Evolutionary conservation across 2,797 vertebrate species (phyloP).

Genomic region (Neosilurus hyrtlii): DNA sequence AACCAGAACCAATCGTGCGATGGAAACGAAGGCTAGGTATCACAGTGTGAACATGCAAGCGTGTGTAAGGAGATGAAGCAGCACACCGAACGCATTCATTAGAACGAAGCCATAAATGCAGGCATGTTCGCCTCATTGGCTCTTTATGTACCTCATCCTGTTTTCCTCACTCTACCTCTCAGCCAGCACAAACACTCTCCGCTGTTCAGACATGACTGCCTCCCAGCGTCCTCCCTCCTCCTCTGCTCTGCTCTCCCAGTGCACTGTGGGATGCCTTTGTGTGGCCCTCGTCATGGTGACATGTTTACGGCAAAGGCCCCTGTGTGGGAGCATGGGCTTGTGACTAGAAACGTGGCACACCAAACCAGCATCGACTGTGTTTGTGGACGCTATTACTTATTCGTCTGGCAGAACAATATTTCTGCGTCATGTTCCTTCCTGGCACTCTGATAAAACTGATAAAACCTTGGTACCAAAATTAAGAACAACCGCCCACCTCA

Average conservation of each 20-base stretch:
- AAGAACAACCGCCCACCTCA: slow-evolving; percentile 35
- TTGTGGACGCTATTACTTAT: slow-evolving; percentile 3
- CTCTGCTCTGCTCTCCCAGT: slow-evolving; percentile 51
- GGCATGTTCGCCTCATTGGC: slow-evolving; percentile 36
- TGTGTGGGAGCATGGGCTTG: slow-evolving; percentile 77
- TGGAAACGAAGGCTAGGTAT: slow-evolving; percentile 10
- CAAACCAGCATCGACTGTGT: background rate
- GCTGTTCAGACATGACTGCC: slow-evolving; percentile 30
- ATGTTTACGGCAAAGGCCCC: slow-evolving; percentile 86
- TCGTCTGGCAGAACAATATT: background rate
- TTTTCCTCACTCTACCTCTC: slow-evolving; percentile 27
- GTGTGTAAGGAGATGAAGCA: slow-evolving; percentile 28
- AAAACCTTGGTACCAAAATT: slow-evolving; percentile 35
- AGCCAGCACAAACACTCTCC: slow-evolving; percentile 28
- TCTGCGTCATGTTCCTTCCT: slow-evolving; percentile 40
- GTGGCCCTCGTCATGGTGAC: slow-evolving; percentile 95
- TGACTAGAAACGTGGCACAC: background rate
- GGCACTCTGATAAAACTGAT: slow-evolving; percentile 60
- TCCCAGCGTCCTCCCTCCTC: slow-evolving; percentile 55
- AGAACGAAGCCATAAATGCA: slow-evolving; percentile 32
- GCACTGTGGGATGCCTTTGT: slow-evolving; percentile 83
- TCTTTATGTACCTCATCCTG: slow-evolving; percentile 37
- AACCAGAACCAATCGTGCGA: slow-evolving; percentile 3
- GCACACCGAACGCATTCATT: slow-evolving; percentile 24
- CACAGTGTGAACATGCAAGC: slow-evolving; percentile 16